Base-by-base conservation (phyloP, 1,140 invertebrate species). In the Papilio polyxenes region DNA sequence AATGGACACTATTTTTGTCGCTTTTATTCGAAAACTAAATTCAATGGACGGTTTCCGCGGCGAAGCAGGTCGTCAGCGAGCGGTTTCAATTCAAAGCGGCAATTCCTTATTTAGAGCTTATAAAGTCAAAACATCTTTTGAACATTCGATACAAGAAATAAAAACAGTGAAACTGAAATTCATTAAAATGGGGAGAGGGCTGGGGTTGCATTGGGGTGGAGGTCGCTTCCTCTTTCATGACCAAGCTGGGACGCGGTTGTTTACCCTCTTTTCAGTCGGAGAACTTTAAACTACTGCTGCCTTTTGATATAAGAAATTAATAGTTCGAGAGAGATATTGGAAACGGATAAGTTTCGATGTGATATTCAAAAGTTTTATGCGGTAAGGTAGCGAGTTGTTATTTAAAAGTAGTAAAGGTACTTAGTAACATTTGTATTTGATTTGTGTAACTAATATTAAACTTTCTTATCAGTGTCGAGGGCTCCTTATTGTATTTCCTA, bases 121-220 rank as follows among this genome's bases (percentile, higher is more conserved):
- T 80, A 72, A 69, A 80, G 40, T 69, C 78, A 80, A 80, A 80
- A 80, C 78, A 80, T 80, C 78, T 80, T 80, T 80, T 69, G 37
- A 80, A 69, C 59, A 80, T 80, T 80, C 78, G 40, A 65, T 44
- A n/a, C 40, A 23, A 80, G 78, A 65, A 80, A 65, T 65, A 48
- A 80, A 65, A 80, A 65, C 40, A 65, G n/a, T n/a, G 40, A 69
- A 53, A 40, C n/a, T 80, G 78, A 40, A 80, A 80, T 80, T 80
- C 78, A 80, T 80, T 80, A 80, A 48, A 69, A 48, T 40, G 56
- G 37, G 59, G 37, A n/a, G 13, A 23, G 31, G 13, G 31, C 37
- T 20, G 56, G 56, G 56, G 56, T 59, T 59, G 56, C n/a, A 59
- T 2, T 13, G 76, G n/a, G 37, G 31, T 31, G 65, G 53, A 17